Percentiles rank a stretch among this genome's conserved stretches.
Conservation (phyloP, 2,797 vertebrate species). For the Brotula barbata region DNA sequence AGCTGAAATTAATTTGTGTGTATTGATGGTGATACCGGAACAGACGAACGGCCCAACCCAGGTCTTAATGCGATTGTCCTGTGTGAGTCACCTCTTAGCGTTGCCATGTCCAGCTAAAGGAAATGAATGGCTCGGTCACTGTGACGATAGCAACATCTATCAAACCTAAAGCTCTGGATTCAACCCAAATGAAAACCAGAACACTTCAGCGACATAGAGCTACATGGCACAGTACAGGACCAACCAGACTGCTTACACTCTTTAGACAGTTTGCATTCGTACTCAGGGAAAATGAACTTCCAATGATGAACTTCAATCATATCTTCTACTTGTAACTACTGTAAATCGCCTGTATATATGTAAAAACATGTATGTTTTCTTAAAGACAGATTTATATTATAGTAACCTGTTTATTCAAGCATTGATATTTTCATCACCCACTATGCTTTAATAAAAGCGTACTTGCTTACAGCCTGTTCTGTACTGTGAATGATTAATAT, state of each 20-base stretch:
- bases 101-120: constrained; percentile 35
- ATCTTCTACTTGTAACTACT: constrained; percentile 48
- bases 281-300: constrained; percentile 73
- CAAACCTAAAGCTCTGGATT: constrained; percentile 36
- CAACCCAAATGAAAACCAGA: constrained; percentile 18
- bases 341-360: constrained; percentile 66
- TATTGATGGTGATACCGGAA: constrained; percentile 25
- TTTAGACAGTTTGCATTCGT: constrained; percentile 42
- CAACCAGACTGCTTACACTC: constrained; percentile 2
- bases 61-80: constrained; percentile 62
- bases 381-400: constrained; percentile 61
- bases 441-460: constrained; percentile 55
- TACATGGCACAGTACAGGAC: constrained; percentile 4
- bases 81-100: constrained; percentile 57
- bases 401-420: constrained; percentile 32
- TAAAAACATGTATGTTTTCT: constrained; percentile 59
- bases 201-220: constrained; percentile 4
- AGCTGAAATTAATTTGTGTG: constrained; percentile 43
- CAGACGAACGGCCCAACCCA: constrained; percentile 17
- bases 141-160: constrained; percentile 38
- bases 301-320: constrained; percentile 23
- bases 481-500: constrained; percentile 14
- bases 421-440: constrained; percentile 36
- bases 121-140: constrained; percentile 49
- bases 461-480: constrained; percentile 13